Conservation (phyloP, 2,888 invertebrate genomes). For the Phytoseiulus persimilis region DNA sequence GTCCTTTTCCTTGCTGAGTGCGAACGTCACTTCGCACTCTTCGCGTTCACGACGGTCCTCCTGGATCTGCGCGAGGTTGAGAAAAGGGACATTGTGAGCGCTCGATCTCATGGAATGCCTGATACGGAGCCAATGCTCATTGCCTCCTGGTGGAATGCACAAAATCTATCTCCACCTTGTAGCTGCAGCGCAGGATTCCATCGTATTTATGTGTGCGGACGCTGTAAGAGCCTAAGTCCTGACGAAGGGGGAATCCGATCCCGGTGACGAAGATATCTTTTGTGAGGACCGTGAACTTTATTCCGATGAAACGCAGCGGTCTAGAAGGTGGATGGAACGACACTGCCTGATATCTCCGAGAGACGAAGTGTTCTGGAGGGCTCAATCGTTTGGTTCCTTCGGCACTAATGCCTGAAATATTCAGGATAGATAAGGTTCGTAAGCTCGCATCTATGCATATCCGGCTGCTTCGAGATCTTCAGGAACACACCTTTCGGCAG, state of each 20-base stretch:
- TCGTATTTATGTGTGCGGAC: constrained; percentile 46
- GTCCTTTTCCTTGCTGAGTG: constrained; percentile 44
- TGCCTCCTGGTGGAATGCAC: neutral
- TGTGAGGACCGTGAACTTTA: constrained; percentile 45
- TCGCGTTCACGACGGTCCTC: constrained; percentile 44
- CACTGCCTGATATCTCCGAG: constrained; percentile 45
- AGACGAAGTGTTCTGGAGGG: constrained; percentile 43
- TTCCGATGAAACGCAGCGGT: constrained; percentile 44
- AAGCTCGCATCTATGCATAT: no score
- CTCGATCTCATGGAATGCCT: neutral
- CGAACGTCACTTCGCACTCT: constrained; percentile 43
- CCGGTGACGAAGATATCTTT: constrained; percentile 46
- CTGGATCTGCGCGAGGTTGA: constrained; percentile 7
- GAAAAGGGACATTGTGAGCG: neutral
- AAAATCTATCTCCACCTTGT: constrained; percentile 42
- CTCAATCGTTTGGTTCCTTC: constrained; percentile 30
- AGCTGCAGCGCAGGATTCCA: constrained; percentile 45
- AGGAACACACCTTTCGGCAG: constrained; percentile 44
- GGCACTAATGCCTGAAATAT: neutral
- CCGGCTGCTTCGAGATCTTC: no score
- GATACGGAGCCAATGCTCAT: neutral
- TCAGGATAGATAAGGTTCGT: neutral
- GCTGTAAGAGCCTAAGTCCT: constrained; percentile 45
- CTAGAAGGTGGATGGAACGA: constrained; percentile 44
- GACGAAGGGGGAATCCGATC: constrained; percentile 45